phyloP scores from a whole-genome alignment of 2,888 invertebrate species.

The Spicauda simplicius region DNA sequence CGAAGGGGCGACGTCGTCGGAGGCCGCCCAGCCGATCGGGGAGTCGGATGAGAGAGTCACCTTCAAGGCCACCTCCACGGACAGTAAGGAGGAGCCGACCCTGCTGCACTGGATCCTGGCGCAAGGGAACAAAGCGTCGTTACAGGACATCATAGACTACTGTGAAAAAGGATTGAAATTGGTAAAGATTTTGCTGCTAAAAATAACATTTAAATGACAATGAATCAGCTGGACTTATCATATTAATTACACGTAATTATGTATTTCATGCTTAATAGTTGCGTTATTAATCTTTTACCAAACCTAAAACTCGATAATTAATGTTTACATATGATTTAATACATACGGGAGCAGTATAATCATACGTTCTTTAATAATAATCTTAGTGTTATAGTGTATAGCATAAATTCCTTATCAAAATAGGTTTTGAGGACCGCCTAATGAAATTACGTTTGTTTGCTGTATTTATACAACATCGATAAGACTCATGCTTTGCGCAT shows the following conservation, averaged over 20 bases:
- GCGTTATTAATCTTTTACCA: too few relatives aligned
- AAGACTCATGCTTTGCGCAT: background rate
- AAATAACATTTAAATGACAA: too few relatives aligned
- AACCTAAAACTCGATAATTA: too few relatives aligned
- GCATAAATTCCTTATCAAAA: background rate
- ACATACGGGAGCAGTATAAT: too few relatives aligned
- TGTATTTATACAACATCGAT: background rate
- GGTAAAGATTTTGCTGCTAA: conserved; percentile 64
- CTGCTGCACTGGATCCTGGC: conserved; percentile 94
- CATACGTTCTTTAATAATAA: too few relatives aligned
- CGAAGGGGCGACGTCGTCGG: conserved; percentile 58
- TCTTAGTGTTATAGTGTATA: background rate
- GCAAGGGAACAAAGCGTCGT: conserved; percentile 90
- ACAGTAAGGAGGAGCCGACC: conserved; percentile 82
- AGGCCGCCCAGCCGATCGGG: conserved; percentile 56
- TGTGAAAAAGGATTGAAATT: conserved; percentile 91
- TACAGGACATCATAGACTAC: conserved; percentile 91
- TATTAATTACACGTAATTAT: too few relatives aligned
- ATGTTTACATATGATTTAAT: too few relatives aligned
- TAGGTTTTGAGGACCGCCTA: background rate
- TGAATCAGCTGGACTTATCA: too few relatives aligned
- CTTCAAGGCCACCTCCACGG: conserved; percentile 64
- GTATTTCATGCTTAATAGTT: too few relatives aligned
- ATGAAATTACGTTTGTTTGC: background rate
- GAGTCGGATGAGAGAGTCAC: conserved; percentile 69